Percentiles rank a stretch among this genome's conserved stretches.
phyloP scores from a whole-genome alignment of 2,113 vertebrate genomes.

The Xiphophorus maculatus region DNA sequence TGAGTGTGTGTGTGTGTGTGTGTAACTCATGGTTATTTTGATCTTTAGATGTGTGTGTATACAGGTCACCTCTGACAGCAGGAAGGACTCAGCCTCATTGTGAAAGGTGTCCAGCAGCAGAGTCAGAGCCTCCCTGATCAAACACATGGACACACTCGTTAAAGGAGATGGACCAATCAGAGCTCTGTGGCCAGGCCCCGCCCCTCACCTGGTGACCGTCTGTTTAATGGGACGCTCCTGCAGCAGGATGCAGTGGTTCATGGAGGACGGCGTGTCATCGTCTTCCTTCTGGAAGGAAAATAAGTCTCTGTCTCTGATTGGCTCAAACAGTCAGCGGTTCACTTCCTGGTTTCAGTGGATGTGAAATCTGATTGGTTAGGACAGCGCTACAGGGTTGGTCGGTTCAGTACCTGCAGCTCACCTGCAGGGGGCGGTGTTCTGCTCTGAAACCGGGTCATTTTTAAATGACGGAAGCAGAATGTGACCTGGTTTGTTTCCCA shows the following conservation, averaged over 20 bases:
- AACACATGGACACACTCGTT: constrained; percentile 8
- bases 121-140: constrained; percentile 89
- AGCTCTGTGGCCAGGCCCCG: neutral
- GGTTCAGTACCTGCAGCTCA: neutral
- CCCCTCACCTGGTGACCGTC: constrained; percentile 92
- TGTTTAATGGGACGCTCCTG: constrained; percentile 95
- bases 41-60: neutral
- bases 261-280: constrained; percentile 85
- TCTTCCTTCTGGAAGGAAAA: constrained; percentile 83
- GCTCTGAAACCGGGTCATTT: neutral
- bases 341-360: neutral
- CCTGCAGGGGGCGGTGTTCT: neutral
- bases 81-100: constrained; percentile 91
- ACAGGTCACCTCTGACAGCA: constrained; percentile 85
- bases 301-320: neutral
- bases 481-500: neutral
- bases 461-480: neutral
- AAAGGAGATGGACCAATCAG: neutral
- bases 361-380: neutral
- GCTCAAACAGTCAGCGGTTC: neutral
- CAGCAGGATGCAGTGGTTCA: constrained; percentile 93
- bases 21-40: neutral
- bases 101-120: constrained; percentile 95
- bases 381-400: too few species aligned
- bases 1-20: neutral